Percentiles rank a stretch among this genome's conserved stretches.
Evolutionary conservation across 2,888 invertebrate genomes (phyloP).

Genomic region (Colletes collaris): DNA sequence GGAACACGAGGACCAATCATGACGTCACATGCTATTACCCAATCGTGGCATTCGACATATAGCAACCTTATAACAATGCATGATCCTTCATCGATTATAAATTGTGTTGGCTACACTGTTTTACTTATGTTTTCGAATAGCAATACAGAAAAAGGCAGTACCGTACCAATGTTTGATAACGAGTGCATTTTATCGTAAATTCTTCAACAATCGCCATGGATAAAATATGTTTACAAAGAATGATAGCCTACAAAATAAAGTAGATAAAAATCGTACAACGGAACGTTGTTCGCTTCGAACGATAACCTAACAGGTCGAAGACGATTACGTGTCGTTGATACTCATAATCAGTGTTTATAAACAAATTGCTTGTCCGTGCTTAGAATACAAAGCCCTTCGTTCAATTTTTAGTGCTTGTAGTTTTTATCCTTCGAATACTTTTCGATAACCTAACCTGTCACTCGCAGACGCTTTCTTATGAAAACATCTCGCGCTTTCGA

Average conservation of each 20-base stretch:
- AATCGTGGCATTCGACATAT: neutral
- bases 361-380: slow-evolving; percentile 65
- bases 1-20: neutral
- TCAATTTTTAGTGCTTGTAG: slow-evolving; percentile 42
- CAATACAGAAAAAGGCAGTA: neutral
- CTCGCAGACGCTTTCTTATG: slow-evolving; percentile 36
- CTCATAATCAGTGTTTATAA: slow-evolving; percentile 67
- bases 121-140: neutral
- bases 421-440: slow-evolving; percentile 40
- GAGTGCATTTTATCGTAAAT: neutral
- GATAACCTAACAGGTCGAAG: slow-evolving; percentile 67
- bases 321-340: slow-evolving; percentile 66
- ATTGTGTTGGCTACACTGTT: slow-evolving; percentile 1
- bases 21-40: neutral
- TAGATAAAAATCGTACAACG: slow-evolving; percentile 65
- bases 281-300: slow-evolving; percentile 62
- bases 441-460: slow-evolving; percentile 53
- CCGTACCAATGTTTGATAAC: neutral
- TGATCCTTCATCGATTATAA: neutral
- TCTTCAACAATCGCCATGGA: neutral
- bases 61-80: neutral
- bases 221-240: slow-evolving; percentile 52
- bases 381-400: slow-evolving; percentile 61
- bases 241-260: slow-evolving; percentile 35
- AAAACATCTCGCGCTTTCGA: slow-evolving; percentile 1